Conservation (phyloP, 2,797 vertebrate genomes). For the Enteromius afrohamiltoni region DNA sequence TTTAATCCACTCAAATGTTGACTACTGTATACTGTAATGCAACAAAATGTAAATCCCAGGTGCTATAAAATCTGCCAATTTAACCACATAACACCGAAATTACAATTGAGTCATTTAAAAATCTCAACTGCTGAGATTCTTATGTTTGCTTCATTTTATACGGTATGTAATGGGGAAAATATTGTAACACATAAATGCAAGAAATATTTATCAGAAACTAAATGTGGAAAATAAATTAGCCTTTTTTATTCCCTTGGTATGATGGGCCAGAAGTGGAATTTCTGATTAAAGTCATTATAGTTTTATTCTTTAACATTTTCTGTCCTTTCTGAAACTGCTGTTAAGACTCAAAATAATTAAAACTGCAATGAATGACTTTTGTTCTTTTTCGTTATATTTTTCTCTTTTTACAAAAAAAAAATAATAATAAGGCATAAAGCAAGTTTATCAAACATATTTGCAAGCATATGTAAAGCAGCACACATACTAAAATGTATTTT, state of each 20-base stretch:
- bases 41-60: slow-evolving; percentile 47
- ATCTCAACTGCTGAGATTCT: slow-evolving; percentile 68
- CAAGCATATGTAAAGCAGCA: background rate
- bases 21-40: slow-evolving; percentile 35
- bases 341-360: slow-evolving; percentile 68
- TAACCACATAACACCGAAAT: slow-evolving; percentile 2
- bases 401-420: too few relatives aligned
- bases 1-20: too few relatives aligned
- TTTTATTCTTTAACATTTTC: slow-evolving; percentile 68
- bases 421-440: background rate
- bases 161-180: slow-evolving; percentile 60
- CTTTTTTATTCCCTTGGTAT: slow-evolving; percentile 67
- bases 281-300: slow-evolving; percentile 60
- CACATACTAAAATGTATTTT: background rate
- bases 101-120: slow-evolving; percentile 40
- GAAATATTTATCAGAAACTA: slow-evolving; percentile 41
- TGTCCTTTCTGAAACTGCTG: slow-evolving; percentile 69
- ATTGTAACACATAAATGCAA: slow-evolving; percentile 63
- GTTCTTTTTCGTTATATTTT: slow-evolving; percentile 15
- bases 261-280: slow-evolving; percentile 74
- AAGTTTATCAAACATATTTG: background rate
- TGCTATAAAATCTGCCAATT: slow-evolving; percentile 18
- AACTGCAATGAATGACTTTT: slow-evolving; percentile 61
- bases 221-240: slow-evolving; percentile 30
- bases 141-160: slow-evolving; percentile 73